Evolutionary conservation across 2,113 vertebrate genomes (phyloP), one percentile per base, ranked within the genome.

Genomic region (Trinectes maculatus): DNA sequence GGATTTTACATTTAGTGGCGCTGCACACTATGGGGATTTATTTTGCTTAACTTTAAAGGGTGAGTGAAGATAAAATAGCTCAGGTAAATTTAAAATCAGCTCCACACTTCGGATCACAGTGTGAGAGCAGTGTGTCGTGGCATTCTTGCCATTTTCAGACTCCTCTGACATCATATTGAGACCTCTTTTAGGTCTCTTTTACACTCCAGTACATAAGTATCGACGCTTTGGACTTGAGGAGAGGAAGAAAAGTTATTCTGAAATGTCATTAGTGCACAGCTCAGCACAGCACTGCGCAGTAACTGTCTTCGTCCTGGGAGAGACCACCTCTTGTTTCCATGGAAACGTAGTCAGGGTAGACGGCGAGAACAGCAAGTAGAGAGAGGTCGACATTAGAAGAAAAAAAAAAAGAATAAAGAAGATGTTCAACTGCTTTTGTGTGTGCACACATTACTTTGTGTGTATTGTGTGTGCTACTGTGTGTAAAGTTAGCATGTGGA

Each of bases 261-360:
- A 85, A 89, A 89, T 90, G 87, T 89, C 87, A 88, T 91, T 88
- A 87, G 84, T 71, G 74, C 72, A 79, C 58, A 79, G 81, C 83
- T 89, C 81, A 86, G 84, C 79, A 83, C 71, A 77, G 82, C 74
- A 64, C 77, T 61, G 81, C 75, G 84, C 80, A 88, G 85, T 58
- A 79, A 85, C 84, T 79, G 79, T 83, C 86, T 90, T 64, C 69
- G 79, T 80, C 86, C 83, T 85, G 74, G 71, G 87, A 83, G 84
- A 89, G 79, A 89, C 85, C 80, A 80, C 79, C 85, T 89, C 84
- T 69, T 87, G 91, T 92, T 92, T 85, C 90, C 89, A 92, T 92
- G 90, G 91, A 85, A 91, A 92, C 90, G 61, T 85, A 82, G 81
- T 74, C 80, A 80, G 87, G 82, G 88, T 69, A 87, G 85, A 82